A percentile compares a stretch with the other conserved stretches of the same genome.
Conservation (phyloP, 2,113 vertebrate species). For the Pedetes capensis region DNA sequence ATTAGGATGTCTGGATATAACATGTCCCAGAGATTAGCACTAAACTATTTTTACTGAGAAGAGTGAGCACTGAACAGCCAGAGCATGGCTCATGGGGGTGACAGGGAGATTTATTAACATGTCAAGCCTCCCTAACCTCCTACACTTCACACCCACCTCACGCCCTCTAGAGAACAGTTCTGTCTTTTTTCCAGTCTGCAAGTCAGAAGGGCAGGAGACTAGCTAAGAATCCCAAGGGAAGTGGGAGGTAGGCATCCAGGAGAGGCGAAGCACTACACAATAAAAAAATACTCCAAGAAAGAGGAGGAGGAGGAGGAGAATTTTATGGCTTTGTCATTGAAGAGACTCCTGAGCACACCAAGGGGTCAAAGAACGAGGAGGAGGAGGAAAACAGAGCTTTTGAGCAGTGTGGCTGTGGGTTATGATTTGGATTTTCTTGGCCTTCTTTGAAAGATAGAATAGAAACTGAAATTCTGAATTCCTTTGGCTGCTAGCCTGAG, state of each 20-base stretch:
- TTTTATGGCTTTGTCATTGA: neutral
- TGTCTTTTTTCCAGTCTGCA: neutral
- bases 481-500: neutral
- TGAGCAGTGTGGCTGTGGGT: neutral
- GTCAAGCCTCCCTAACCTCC: neutral
- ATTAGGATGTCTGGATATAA: neutral
- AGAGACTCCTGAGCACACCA: neutral
- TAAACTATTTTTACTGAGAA: neutral
- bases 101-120: neutral
- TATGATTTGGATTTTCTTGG: neutral
- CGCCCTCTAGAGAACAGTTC: neutral
- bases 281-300: neutral
- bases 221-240: neutral
- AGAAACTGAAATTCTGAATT: neutral
- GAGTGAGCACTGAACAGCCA: neutral
- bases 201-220: neutral
- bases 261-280: neutral
- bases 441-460: neutral
- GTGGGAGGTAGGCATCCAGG: no score
- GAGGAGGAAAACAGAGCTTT: neutral
- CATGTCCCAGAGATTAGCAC: neutral
- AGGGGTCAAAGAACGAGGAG: neutral
- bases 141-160: neutral
- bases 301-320: neutral
- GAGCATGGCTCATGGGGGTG: rapidly evolving